Evolutionary conservation across 2,797 vertebrate genomes (phyloP), one percentile per base, ranked within the genome.

Genomic region (Geotrypetes seraphini): DNA sequence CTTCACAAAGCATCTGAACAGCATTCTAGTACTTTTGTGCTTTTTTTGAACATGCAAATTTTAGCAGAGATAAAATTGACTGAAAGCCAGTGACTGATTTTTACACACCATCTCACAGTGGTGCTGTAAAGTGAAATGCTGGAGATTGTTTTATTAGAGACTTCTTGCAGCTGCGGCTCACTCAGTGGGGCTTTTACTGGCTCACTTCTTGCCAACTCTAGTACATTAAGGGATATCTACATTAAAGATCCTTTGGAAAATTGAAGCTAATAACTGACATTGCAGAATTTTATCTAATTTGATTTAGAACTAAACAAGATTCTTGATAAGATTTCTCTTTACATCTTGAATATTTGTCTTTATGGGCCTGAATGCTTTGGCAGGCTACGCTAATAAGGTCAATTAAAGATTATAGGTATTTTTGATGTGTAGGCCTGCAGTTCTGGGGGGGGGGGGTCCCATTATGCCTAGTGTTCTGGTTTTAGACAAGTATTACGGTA

Each of bases 151-250:
- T 81, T 75, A 79, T 81, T 73, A 75, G 66, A 44, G 50, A 33
- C 42, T 63, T 50, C 36, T 64, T 67, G 67, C 76, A 83, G 80
- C 82, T 81, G 82, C 69, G 78, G 45, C 80, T 72, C 65, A n/a
- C 65, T 76, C 69, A 55, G 64, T 65, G 55, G 60, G 60, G 60
- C 57, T 74, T 60, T 67, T 64, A 68, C 65, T 59, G 55, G 65
- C 57, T 17, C 25, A 25, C 17, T 26, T 15, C 20, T 25, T 72
- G 74, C 54, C 57, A 70, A 19, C 47, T 64, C 31, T 48, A 43
- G 41, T 60, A 53, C 50, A 39, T 63, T 65, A 68, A 72, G 69
- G 42, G 60, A 39, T 39, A 51, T 59, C 57, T 49, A 44, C 3
- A 28, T 44, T 40, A 36, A 54, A 43, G 33, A 43, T 43, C 42